Percentiles rank a stretch among this genome's conserved stretches.
Conservation (phyloP, 1,140 invertebrate genomes). For the Sinella curviseta region DNA sequence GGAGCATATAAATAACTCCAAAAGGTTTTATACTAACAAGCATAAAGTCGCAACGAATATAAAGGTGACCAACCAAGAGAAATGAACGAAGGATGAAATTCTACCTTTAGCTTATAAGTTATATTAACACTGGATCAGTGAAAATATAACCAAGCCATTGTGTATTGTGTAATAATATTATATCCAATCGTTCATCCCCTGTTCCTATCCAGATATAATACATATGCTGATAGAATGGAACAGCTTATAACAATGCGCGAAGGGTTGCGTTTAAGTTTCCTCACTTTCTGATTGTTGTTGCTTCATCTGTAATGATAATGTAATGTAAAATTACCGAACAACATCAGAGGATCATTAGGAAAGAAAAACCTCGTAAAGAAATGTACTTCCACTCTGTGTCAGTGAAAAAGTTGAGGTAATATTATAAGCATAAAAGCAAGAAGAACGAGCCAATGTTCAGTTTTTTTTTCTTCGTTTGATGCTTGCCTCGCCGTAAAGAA, state of each 20-base stretch:
- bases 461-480: too few relatives aligned
- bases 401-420: too few relatives aligned
- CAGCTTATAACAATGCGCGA: not conserved
- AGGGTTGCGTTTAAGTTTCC: not conserved
- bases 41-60: not conserved
- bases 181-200: too few relatives aligned
- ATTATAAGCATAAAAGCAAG: not conserved
- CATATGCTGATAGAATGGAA: too few relatives aligned
- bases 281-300: not conserved
- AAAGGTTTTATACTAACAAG: not conserved
- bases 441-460: not conserved
- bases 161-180: too few relatives aligned
- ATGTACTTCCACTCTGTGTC: too few relatives aligned
- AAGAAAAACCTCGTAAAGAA: constrained; percentile 19
- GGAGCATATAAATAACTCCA: not conserved
- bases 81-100: not conserved
- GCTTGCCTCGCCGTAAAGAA: too few relatives aligned
- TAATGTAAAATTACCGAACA: constrained; percentile 12
- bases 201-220: too few relatives aligned
- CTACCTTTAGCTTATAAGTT: too few relatives aligned
- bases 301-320: constrained; percentile 20
- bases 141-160: too few relatives aligned
- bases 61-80: not conserved
- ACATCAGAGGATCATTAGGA: constrained; percentile 24
- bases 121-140: too few relatives aligned